Conservation (phyloP, 2,797 vertebrate species). For the Megaceryle alcyon region DNA sequence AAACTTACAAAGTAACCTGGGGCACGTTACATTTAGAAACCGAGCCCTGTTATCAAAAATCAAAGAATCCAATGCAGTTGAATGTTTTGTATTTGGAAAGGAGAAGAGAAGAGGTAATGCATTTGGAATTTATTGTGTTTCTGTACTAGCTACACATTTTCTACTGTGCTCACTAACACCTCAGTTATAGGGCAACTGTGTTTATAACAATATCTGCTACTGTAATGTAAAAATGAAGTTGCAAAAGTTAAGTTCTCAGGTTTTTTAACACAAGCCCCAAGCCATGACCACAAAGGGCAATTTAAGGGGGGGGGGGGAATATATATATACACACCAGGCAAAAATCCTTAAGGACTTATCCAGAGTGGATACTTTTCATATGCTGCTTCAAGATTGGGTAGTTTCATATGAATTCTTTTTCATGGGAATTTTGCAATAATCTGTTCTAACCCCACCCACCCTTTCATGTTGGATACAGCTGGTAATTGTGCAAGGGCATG, state of each 20-base stretch:
- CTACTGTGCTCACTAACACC: background rate
- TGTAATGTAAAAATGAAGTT: constrained; percentile 10
- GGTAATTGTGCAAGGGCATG: constrained; percentile 38
- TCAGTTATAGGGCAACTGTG: background rate
- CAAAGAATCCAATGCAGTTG: constrained; percentile 64
- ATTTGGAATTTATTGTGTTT: constrained; percentile 52
- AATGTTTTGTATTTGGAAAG: constrained; percentile 66
- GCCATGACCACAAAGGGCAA: background rate
- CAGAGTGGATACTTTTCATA: constrained; percentile 7
- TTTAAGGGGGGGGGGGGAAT: background rate
- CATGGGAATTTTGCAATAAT: constrained; percentile 57
- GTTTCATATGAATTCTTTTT: constrained; percentile 46
- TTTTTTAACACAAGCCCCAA: constrained; percentile 19
- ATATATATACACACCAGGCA: background rate
- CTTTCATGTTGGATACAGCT: constrained; percentile 47
- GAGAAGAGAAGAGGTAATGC: constrained; percentile 34
- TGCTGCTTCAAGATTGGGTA: background rate
- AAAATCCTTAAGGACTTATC: background rate
- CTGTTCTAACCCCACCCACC: constrained; percentile 42
- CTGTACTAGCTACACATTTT: background rate
- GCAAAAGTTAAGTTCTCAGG: background rate
- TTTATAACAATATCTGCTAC: background rate
- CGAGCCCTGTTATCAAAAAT: constrained; percentile 72
- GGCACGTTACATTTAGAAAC: constrained; percentile 75
- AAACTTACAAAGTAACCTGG: constrained; percentile 74